Percentiles rank a stretch among this genome's conserved stretches.
These are phyloP conservation scores for Enteromius unitaeniatus DNA, from an alignment of 2,797 vertebrate species.

Conservation along the genomic window DNA sequence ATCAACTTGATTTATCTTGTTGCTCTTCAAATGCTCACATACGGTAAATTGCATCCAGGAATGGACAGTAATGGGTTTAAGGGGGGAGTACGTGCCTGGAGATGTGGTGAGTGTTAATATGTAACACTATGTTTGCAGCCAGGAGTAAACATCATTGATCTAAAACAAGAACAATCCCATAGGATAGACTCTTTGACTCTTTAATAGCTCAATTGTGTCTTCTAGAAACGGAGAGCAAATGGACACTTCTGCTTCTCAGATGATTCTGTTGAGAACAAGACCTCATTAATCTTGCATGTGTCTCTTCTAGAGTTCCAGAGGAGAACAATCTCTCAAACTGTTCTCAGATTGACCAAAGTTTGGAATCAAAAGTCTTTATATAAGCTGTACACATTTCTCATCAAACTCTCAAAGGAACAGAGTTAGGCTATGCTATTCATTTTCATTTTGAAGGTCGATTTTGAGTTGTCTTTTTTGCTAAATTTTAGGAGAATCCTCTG, in stretches of 20 bases:
- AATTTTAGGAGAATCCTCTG: neutral
- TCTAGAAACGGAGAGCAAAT: neutral
- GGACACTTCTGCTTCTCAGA: slow-evolving; percentile 1
- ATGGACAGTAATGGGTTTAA: slow-evolving; percentile 21
- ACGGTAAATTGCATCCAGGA: slow-evolving; percentile 31
- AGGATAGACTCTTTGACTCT: neutral
- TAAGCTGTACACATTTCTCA: neutral
- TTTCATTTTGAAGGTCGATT: neutral
- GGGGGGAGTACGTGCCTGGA: neutral
- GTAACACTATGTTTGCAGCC: neutral
- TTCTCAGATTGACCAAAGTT: neutral
- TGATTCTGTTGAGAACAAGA: neutral
- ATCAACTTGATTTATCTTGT: slow-evolving; percentile 44
- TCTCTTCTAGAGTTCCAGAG: slow-evolving; percentile 16
- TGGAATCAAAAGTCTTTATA: neutral
- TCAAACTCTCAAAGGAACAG: neutral
- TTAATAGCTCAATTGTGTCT: neutral
- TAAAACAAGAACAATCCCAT: neutral
- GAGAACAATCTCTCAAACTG: neutral
- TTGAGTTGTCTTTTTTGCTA: neutral
- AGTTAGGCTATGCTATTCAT: neutral
- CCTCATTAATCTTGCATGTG: slow-evolving; percentile 3
- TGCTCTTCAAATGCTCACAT: slow-evolving; percentile 2
- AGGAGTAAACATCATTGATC: slow-evolving; percentile 1
- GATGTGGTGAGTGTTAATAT: slow-evolving; percentile 5